Evolutionary conservation across 1,140 invertebrate genomes (phyloP), one percentile per base, ranked within the genome.

Genomic region (Cotesia glomerata): DNA sequence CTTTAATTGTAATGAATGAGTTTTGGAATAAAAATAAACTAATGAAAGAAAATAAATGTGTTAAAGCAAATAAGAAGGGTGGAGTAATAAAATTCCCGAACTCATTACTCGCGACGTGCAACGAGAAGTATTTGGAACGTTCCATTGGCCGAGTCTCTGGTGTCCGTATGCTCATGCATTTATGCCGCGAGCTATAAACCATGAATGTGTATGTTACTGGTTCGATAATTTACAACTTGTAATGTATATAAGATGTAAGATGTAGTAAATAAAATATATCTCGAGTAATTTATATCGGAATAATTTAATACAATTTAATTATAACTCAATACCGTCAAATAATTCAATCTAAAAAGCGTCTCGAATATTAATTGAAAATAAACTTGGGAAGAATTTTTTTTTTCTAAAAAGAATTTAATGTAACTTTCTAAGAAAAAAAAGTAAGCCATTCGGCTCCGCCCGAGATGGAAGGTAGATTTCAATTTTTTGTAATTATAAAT

Each of bases 121-220:
- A 80, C 81, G 82, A 83, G 78, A 84, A 85, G 83, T 84, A 85
- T 84, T 85, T 80, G 81, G 84, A 82, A 84, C 84, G 84, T 84
- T 84, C 84, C 83, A 83, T 80, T 85, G 84, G 84, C 83, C 83
- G 84, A 85, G 83, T 85, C 82, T 84, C 76, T 78, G 77, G 39
- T 45, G 39, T 45, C 39, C 39, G 45, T 66, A 66, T 18, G 16
- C 7, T 16, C 16, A 56, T 56, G 52, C n/a, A 16, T 13, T 56
- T 18, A 18, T 56, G 52, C 52, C 32, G 26, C 59, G 26, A 62
- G 69, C 35, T 35, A 51, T 63, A 45, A 39, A 67, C 65, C 14
- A 13, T 39, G 54, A 11, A 45, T 51, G 39, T 61, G 45, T n/a
- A 45, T 49, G 62, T 14, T 51, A 18, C n/a, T 56, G 52, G 36